Conservation (phyloP, 2,113 vertebrate species). For the Oryctolagus cuniculus region DNA sequence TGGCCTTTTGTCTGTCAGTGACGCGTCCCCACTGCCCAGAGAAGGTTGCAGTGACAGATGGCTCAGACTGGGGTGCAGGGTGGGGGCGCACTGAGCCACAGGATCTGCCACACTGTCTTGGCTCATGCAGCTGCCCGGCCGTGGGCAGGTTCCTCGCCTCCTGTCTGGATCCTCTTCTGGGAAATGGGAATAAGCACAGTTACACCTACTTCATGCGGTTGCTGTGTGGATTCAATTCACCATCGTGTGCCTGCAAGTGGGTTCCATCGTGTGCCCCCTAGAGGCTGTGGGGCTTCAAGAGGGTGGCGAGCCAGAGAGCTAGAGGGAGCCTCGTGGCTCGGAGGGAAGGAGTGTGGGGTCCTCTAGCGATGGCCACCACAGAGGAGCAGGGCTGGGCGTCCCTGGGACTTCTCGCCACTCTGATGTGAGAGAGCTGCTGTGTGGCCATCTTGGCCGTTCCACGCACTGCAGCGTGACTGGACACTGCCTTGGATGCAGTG, state of each 20-base stretch:
- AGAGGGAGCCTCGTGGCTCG: background rate
- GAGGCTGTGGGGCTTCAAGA: background rate
- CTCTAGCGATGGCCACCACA: background rate
- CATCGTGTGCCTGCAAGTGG: background rate
- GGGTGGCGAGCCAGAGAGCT: background rate
- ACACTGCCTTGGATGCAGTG: background rate
- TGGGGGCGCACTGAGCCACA: background rate
- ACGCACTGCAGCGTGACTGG: background rate
- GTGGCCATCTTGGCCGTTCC: background rate
- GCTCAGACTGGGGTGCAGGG: background rate
- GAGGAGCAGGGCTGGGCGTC: background rate
- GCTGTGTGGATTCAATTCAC: background rate
- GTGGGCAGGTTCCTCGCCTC: background rate
- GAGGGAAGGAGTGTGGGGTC: background rate
- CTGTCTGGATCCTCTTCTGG: background rate
- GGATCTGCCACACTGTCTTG: too few species aligned
- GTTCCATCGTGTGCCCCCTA: background rate
- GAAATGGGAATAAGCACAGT: background rate
- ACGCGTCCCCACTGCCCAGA: background rate
- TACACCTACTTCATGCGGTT: background rate
- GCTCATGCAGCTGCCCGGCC: background rate
- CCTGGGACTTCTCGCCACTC: background rate
- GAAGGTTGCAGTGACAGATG: background rate
- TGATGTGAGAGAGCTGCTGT: background rate
- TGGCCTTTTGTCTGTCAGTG: too few species aligned